phyloP scores from a whole-genome alignment of 2,113 vertebrate genomes.

The Spermophilus dauricus region DNA sequence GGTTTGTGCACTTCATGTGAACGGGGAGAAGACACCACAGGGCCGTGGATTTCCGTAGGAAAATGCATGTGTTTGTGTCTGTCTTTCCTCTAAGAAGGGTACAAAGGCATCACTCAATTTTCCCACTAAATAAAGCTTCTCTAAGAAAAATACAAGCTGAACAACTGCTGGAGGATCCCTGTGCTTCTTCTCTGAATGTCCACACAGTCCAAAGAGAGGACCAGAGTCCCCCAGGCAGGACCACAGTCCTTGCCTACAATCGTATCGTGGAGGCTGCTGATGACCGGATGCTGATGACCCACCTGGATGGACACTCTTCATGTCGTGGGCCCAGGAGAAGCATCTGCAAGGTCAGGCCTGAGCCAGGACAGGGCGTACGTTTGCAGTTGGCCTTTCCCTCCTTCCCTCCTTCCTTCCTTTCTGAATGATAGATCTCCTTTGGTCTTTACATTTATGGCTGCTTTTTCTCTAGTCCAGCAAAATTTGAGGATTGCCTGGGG shows the following conservation, averaged over 20 bases:
- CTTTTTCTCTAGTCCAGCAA: slow-evolving; percentile 57
- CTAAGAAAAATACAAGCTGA: background rate
- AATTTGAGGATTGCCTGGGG: slow-evolving; percentile 50
- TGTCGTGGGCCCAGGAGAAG: rapidly evolving
- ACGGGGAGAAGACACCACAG: background rate
- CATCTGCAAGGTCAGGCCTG: background rate
- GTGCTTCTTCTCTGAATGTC: background rate
- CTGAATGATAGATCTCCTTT: background rate
- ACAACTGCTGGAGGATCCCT: background rate
- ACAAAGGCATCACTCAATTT: background rate
- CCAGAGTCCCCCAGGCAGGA: background rate
- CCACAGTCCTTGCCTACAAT: too few relatives aligned
- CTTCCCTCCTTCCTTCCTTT: background rate
- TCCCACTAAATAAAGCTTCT: background rate
- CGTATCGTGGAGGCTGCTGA: background rate
- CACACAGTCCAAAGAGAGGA: background rate
- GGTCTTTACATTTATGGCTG: slow-evolving; percentile 40
- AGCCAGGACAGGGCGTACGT: rapidly evolving
- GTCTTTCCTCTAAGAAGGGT: background rate
- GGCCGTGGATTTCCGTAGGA: background rate
- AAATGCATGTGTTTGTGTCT: background rate
- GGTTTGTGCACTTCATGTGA: background rate
- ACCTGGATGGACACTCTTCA: rapidly evolving
- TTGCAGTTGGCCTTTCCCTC: background rate
- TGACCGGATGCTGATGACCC: background rate